Conservation (phyloP, 2,113 vertebrate species). For the Hylia prasina region DNA sequence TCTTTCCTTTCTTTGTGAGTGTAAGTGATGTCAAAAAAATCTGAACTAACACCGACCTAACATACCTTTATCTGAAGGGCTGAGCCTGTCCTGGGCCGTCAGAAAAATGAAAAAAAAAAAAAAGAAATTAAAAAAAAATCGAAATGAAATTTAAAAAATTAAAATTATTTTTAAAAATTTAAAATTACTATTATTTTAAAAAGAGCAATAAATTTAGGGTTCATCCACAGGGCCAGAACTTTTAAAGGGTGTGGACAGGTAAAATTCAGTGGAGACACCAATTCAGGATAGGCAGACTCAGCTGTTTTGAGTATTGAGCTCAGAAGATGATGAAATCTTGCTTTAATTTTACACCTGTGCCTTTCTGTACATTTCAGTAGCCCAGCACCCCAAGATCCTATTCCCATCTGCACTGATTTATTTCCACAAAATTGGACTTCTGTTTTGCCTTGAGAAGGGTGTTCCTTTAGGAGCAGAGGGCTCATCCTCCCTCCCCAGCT, state of each 20-base stretch:
- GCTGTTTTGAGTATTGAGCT: neutral
- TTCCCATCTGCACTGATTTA: neutral
- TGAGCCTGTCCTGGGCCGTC: neutral
- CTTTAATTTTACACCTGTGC: neutral
- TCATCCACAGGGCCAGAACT: neutral
- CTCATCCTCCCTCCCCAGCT: accelerated
- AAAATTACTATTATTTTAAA: too few species aligned
- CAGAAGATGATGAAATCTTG: neutral
- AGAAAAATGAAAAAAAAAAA: neutral
- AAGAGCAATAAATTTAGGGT: neutral
- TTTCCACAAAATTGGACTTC: neutral
- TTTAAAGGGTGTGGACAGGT: neutral
- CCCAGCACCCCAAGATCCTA: accelerated
- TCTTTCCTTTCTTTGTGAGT: neutral
- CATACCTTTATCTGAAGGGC: neutral
- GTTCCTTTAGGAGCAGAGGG: neutral
- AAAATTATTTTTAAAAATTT: too few species aligned
- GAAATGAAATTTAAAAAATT: neutral
- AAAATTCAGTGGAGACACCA: neutral
- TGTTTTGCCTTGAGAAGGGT: neutral
- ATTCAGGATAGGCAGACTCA: neutral
- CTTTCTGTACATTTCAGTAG: neutral
- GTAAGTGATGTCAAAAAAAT: neutral
- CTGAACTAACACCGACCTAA: neutral
- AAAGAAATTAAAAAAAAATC: neutral